phyloP scores from a whole-genome alignment of 37 sponge, comb jelly and placozoan genomes.

The Aphrocallistes beatrix region DNA sequence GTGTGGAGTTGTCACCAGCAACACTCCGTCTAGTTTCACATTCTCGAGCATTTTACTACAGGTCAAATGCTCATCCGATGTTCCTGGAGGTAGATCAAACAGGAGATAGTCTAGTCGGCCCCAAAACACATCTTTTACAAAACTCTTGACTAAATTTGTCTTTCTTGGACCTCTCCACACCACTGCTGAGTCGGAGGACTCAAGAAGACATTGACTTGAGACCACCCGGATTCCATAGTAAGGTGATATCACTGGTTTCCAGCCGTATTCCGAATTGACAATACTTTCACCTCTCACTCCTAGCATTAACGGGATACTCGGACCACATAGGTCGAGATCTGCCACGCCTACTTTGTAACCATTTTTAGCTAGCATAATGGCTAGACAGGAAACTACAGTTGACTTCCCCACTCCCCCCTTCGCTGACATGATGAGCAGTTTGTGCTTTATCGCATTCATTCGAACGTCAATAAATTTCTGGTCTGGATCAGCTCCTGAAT shows the following conservation, averaged over 20 bases:
- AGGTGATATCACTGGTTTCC: slow-evolving; percentile 69
- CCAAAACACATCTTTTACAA: slow-evolving; percentile 83
- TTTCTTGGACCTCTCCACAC: slow-evolving; percentile 91
- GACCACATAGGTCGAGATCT: slow-evolving; percentile 88
- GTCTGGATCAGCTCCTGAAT: slow-evolving; percentile 52
- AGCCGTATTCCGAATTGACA: slow-evolving; percentile 64
- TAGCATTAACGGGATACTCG: slow-evolving; percentile 64
- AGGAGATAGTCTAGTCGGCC: slow-evolving; percentile 78
- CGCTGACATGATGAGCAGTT: slow-evolving; percentile 66
- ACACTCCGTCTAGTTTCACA: slow-evolving; percentile 61
- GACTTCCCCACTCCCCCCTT: slow-evolving; percentile 95
- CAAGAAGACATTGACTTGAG: slow-evolving; percentile 54
- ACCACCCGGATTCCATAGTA: slow-evolving; percentile 62
- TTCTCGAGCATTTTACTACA: slow-evolving; percentile 52
- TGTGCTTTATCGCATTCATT: slow-evolving; percentile 71
- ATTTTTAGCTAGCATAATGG: slow-evolving; percentile 42
- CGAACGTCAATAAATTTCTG: slow-evolving; percentile 75
- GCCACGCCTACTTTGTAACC: slow-evolving; percentile 55
- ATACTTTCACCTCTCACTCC: slow-evolving; percentile 36
- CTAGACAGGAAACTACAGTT: slow-evolving; percentile 47
- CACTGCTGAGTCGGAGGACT: slow-evolving; percentile 41
- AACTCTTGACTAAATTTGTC: slow-evolving; percentile 66
- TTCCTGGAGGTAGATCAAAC: slow-evolving; percentile 86
- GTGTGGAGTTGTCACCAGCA: slow-evolving; percentile 83
- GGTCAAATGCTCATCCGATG: slow-evolving; percentile 85